Base-by-base conservation (phyloP, 2,888 invertebrate species). In the Platycnemis pennipes region DNA sequence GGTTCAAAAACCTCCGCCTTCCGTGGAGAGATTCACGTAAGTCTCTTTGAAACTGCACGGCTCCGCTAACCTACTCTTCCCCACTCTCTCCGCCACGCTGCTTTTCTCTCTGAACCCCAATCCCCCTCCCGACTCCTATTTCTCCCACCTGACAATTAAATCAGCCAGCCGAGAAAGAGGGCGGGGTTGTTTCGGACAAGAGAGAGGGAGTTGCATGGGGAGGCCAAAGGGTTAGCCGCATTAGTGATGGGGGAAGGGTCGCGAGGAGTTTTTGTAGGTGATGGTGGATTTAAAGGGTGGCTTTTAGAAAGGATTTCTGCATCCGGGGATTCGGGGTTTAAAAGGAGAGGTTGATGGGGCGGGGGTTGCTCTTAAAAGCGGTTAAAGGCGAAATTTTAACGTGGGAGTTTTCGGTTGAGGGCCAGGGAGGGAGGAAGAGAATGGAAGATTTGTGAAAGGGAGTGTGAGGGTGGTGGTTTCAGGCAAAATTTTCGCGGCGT, bases 261-360 rank as follows among this genome's bases (percentile, higher is more conserved):
- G 86, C 0, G 86, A 46, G n/a, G 89, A 53, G 89, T 49, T 89
- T 89, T 49, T 53, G 31, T 37, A n/a, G 37, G 42, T 53, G 91
- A 42, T 22, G 91, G 91, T 42, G 44, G 44, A 63, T 91, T 77
- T 49, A 91, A 91, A 63, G 63, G 63, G 69, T 63, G 91, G 91
- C 91, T 91, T 91, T 91, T 63, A 91, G 63, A 91, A 91, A 63
- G 91, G 91, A 91, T 91, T 91, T 77, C 77, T 91, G 63, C 63
- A 91, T 91, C 45, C 63, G 11, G 53, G 42, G 56, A 69, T 89
- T 89, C 7, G 89, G 53, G 56, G 22, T 91, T 91, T 87, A 42
- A 45, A 87, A 16, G 37, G 49, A 31, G 88, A 53, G 88, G 88
- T 16, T 5, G 5, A 45, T n/a, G 16, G 49, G 49, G 56, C n/a